Base-by-base conservation (phyloP, 1,140 invertebrate species). In the Eurosta solidaginis region DNA sequence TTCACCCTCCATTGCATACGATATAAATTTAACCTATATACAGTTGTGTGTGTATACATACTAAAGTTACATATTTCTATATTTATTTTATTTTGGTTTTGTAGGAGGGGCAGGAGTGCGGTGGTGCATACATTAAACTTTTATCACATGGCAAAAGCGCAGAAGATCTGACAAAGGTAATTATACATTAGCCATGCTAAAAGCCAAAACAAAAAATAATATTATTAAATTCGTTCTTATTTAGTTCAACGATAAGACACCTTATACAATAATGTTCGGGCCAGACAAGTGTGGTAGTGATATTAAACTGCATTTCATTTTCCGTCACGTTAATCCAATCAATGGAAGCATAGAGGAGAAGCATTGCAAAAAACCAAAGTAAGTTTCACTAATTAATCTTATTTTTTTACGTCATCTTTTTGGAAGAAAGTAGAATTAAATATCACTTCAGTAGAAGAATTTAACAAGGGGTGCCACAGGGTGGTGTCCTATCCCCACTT, bases 211-310 rank as follows among this genome's bases (percentile, higher is more conserved):
- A 77, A 78, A 78, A 52, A 54, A 77, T 80, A 78, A 54, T 77
- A 49, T 14, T 78, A 7, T 78, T 78, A 6, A 44, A 44, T 78
- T 40, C 27, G 20, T 44, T 12, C 9, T 33, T 33, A 50, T 78
- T 36, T 81, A 93, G 79, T 98, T 99, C 88, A 92, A 96, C 87
- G 97, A 99, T 89, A 97, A 98, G 89, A 97, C 97, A 10, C 95
- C 97, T 0, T 99, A 98, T 88, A 96, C 96, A 2, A 97, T 99
- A 83, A 99, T 99, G 98, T 99, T 99, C 90, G 98, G 98, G 1
- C 98, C 98, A 10, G 98, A 99, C 89, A 99, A 99, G 89, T 99
- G 98, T 90, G 98, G 98, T 77, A 96, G 94, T 84, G 96, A 98
- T 88, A 92, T 95, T 82, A 98, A 99, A 92, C 89, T 98, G 74